These are phyloP conservation scores for Trisateles emortualis DNA, from an alignment of 2,888 invertebrate genomes.

Conservation along the genomic window DNA sequence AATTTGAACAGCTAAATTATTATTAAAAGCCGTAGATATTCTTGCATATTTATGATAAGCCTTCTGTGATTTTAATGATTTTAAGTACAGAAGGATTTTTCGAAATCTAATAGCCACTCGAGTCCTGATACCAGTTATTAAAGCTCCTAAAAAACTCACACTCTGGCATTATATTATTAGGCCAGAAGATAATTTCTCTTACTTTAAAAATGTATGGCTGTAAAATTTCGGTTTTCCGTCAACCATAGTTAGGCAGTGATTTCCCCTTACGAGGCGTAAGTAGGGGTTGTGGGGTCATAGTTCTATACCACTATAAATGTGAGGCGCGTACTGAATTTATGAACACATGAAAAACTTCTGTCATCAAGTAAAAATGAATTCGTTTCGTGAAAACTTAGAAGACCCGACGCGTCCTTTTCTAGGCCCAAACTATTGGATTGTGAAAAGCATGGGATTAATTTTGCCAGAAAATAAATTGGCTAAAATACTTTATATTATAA, in stretches of 20 bases:
- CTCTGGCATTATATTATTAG: not conserved
- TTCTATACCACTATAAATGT: conserved; percentile 42
- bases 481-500: conserved; percentile 53
- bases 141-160: not conserved
- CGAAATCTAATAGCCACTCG: not conserved
- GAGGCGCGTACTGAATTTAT: conserved; percentile 9
- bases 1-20: too few species aligned
- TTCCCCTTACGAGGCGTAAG: conserved; percentile 34
- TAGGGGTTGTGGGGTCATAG: conserved; percentile 30
- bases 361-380: conserved; percentile 40
- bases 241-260: conserved; percentile 29
- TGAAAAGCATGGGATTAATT: conserved; percentile 63
- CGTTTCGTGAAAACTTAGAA: conserved; percentile 58
- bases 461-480: conserved; percentile 58
- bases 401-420: conserved; percentile 63
- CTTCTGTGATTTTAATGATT: too few species aligned
- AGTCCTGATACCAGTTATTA: not conserved
- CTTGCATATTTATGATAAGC: too few species aligned
- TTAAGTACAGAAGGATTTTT: too few species aligned
- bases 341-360: conserved; percentile 17
- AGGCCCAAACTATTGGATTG: conserved; percentile 73
- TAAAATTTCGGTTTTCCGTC: conserved; percentile 21
- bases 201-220: conserved; percentile 42
- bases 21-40: too few species aligned
- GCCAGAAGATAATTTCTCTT: not conserved